Evolutionary conservation across 2,113 vertebrate genomes (phyloP).

Genomic region (Oncorhynchus keta): DNA sequence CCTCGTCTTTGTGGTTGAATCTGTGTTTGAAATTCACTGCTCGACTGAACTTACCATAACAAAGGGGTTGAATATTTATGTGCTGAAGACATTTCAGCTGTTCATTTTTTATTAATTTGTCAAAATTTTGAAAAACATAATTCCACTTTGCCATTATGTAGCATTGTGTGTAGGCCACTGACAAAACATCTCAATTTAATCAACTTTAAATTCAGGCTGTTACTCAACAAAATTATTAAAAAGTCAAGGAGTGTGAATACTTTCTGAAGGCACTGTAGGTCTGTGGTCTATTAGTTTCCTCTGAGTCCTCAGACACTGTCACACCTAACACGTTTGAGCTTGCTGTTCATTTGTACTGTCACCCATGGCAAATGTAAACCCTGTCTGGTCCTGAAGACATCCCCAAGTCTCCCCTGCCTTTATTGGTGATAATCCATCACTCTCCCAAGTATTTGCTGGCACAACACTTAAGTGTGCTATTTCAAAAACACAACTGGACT

Average conservation of each 20-base stretch:
- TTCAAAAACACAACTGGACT: conserved; percentile 52
- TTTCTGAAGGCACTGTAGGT: neutral
- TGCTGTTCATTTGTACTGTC: conserved; percentile 19
- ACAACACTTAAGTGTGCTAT: conserved; percentile 22
- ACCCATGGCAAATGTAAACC: conserved; percentile 7
- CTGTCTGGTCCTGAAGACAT: conserved; percentile 18
- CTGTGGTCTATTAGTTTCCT: neutral
- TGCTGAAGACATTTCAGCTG: too few species aligned
- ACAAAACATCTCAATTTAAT: too few species aligned
- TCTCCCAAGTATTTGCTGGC: conserved; percentile 29
- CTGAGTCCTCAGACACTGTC: conserved; percentile 2
- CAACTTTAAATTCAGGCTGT: neutral
- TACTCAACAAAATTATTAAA: neutral
- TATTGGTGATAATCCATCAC: conserved; percentile 49
- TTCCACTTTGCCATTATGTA: too few species aligned
- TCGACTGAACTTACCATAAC: too few species aligned
- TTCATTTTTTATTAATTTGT: too few species aligned
- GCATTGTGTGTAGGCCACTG: too few species aligned
- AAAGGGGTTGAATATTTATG: too few species aligned
- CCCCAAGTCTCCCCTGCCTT: neutral
- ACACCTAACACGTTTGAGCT: conserved; percentile 10
- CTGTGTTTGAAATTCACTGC: too few species aligned
- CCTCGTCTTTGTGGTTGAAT: too few species aligned
- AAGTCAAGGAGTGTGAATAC: neutral
- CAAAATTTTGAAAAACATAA: too few species aligned